phyloP scores from a whole-genome alignment of 2,888 invertebrate species.

The Drosophila trichaetosa region DNA sequence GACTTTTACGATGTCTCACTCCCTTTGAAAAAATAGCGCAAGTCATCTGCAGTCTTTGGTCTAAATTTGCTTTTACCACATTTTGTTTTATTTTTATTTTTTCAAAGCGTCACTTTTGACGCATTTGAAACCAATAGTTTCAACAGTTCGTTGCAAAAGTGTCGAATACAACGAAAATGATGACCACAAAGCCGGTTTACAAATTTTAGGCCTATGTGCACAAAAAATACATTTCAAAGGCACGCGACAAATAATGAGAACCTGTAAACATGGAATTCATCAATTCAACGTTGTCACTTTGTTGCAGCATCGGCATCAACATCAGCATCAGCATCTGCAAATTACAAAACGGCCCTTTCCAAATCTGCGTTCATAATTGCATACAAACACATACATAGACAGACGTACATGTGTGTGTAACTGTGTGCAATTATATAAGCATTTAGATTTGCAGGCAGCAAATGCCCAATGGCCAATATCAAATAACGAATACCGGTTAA shows the following conservation, averaged over 20 bases:
- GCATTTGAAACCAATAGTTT: slow-evolving; percentile 57
- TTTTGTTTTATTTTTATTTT: slow-evolving; percentile 28
- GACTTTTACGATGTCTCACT: slow-evolving; percentile 52
- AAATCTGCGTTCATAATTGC: slow-evolving; percentile 64
- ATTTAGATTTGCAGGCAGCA: slow-evolving; percentile 30
- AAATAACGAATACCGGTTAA: slow-evolving; percentile 31
- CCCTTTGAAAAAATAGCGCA: slow-evolving; percentile 57
- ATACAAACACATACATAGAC: slow-evolving; percentile 1
- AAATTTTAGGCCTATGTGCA: slow-evolving; percentile 14
- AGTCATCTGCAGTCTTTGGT: slow-evolving; percentile 67
- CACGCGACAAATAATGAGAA: slow-evolving; percentile 31
- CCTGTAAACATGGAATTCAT: slow-evolving; percentile 28
- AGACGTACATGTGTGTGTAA: slow-evolving; percentile 1
- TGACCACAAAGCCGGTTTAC: slow-evolving; percentile 40
- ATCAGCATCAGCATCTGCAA: slow-evolving; percentile 35
- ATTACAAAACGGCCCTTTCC: slow-evolving; percentile 67
- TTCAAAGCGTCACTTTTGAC: slow-evolving; percentile 41
- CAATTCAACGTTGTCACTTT: slow-evolving; percentile 17
- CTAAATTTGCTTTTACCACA: slow-evolving; percentile 52
- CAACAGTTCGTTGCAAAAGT: slow-evolving; percentile 62
- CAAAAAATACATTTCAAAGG: slow-evolving; percentile 41
- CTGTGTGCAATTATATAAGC: slow-evolving; percentile 13
- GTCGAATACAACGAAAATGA: slow-evolving; percentile 56
- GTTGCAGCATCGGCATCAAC: slow-evolving; percentile 31
- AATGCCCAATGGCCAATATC: slow-evolving; percentile 14